Evolutionary conservation across 2,113 vertebrate species (phyloP).

Genomic region (Oceanites oceanicus): DNA sequence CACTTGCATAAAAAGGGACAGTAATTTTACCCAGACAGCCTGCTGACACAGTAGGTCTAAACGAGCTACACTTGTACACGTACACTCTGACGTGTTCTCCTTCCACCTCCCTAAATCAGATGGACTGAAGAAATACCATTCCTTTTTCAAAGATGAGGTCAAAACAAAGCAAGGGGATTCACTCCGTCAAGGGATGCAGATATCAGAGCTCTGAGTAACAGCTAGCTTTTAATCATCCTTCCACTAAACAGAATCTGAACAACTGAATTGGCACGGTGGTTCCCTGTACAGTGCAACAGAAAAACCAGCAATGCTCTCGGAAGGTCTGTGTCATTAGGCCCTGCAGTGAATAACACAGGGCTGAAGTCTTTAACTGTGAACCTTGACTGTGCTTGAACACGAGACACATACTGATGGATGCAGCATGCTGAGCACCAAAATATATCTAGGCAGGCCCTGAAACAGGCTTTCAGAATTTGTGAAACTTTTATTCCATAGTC

Average conservation of each 20-base stretch:
- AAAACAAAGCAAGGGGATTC: not conserved
- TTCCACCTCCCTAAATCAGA: not conserved
- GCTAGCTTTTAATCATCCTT: not conserved
- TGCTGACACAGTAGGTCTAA: not conserved
- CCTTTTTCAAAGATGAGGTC: not conserved
- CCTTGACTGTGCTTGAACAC: not conserved
- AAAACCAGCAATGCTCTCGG: not conserved
- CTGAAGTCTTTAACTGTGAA: not conserved
- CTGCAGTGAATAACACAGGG: not conserved
- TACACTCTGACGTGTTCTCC: not conserved
- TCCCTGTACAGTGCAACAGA: not conserved
- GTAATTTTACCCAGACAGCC: not conserved
- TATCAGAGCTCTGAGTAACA: not conserved
- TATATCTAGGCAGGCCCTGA: not conserved
- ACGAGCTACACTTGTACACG: rapidly evolving
- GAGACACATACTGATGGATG: not conserved
- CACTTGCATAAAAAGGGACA: not conserved
- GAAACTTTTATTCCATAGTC: not conserved
- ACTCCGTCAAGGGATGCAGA: not conserved
- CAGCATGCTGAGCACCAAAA: not conserved
- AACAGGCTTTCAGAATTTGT: not conserved
- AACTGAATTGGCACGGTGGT: not conserved
- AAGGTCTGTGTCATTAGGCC: too few species aligned
- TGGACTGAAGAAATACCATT: not conserved
- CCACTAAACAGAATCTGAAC: not conserved